A percentile compares a stretch with the other conserved stretches of the same genome.
phyloP scores from a whole-genome alignment of 2,888 invertebrate species.

The Gymnocheta viridis region DNA sequence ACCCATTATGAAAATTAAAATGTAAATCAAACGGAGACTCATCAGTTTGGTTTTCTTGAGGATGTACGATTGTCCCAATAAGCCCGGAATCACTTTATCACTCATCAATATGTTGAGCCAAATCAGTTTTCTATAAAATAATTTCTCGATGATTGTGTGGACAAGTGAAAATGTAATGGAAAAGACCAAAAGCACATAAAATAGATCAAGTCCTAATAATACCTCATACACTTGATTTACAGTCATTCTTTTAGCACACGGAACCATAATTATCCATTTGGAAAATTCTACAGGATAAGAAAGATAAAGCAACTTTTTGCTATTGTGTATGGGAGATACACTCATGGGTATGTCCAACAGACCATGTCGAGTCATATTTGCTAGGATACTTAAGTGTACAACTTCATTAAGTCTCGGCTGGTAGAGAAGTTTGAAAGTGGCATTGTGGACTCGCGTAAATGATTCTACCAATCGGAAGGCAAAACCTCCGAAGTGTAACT shows the following conservation, averaged over 20 bases:
- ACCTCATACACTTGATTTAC: slow-evolving; percentile 9
- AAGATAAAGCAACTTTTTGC: not conserved
- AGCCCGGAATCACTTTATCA: slow-evolving; percentile 54
- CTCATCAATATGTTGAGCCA: slow-evolving; percentile 28
- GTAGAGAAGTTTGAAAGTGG: slow-evolving; percentile 53
- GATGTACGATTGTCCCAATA: slow-evolving; percentile 48
- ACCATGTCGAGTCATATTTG: slow-evolving; percentile 22
- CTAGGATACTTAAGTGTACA: not conserved
- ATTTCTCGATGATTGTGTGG: slow-evolving; percentile 24
- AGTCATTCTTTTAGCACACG: slow-evolving; percentile 48
- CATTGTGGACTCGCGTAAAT: slow-evolving; percentile 73
- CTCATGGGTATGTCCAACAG: slow-evolving; percentile 54
- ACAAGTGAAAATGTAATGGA: slow-evolving; percentile 32
- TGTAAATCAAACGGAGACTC: slow-evolving; percentile 39
- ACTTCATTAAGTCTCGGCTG: not conserved
- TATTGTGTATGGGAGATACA: not conserved
- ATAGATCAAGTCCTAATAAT: slow-evolving; percentile 16
- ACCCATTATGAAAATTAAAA: slow-evolving; percentile 54
- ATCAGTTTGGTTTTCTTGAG: not conserved
- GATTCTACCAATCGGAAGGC: slow-evolving; percentile 65
- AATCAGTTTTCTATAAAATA: slow-evolving; percentile 8
- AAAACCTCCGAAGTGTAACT: slow-evolving; percentile 71
- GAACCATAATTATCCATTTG: slow-evolving; percentile 45
- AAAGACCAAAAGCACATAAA: not conserved
- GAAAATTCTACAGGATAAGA: slow-evolving; percentile 15